Evolutionary conservation across 2,888 invertebrate species (phyloP).

Genomic region (Meliscaeva auricollis): DNA sequence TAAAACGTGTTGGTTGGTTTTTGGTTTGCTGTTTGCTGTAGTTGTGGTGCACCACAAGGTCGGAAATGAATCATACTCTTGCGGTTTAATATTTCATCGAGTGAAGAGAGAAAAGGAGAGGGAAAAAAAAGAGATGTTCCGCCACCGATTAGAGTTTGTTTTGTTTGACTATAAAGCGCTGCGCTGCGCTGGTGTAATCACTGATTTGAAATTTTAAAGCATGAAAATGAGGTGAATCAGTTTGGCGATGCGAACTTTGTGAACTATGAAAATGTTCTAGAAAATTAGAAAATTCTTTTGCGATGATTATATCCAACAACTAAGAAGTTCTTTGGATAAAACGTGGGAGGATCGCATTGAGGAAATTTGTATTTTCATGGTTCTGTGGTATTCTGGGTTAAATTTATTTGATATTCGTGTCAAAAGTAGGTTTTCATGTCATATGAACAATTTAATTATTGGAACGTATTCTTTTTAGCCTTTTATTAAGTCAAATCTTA

Average conservation of each 20-base stretch:
- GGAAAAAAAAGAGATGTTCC: slow-evolving; percentile 36
- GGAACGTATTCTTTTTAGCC: too few relatives aligned
- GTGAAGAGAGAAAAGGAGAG: background rate
- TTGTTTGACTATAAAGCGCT: slow-evolving; percentile 22
- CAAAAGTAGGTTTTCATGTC: background rate
- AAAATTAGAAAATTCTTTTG: background rate
- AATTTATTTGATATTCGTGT: background rate
- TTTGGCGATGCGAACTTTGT: slow-evolving; percentile 9
- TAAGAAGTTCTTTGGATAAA: background rate
- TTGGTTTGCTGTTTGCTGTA: background rate
- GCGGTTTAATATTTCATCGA: slow-evolving; percentile 44
- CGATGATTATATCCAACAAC: slow-evolving; percentile 3
- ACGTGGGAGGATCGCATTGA: background rate
- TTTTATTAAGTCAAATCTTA: too few relatives aligned
- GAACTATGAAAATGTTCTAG: slow-evolving; percentile 10
- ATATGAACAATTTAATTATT: background rate
- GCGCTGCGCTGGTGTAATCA: slow-evolving; percentile 40
- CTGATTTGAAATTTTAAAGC: slow-evolving; percentile 32
- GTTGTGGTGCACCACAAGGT: slow-evolving; percentile 61
- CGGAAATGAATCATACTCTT: slow-evolving; percentile 69
- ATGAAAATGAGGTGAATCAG: slow-evolving; percentile 35
- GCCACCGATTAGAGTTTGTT: slow-evolving; percentile 34
- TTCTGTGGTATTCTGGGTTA: slow-evolving; percentile 18
- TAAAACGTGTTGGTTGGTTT: slow-evolving; percentile 61
- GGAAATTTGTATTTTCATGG: slow-evolving; percentile 9